Conservation (phyloP, 2,888 invertebrate genomes). For the Syritta pipiens region DNA sequence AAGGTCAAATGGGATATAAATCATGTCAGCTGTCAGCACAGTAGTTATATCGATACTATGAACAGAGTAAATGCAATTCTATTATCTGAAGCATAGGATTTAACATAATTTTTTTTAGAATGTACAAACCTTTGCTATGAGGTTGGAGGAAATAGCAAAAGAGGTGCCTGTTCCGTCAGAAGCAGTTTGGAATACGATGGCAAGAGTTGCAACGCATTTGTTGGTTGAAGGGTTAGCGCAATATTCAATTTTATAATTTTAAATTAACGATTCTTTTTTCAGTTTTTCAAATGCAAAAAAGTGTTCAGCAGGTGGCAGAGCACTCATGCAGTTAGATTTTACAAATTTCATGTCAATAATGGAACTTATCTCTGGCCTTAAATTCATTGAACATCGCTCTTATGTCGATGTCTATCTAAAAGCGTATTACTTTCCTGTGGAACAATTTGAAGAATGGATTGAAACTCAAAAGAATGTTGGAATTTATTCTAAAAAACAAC, state of each 20-base stretch:
- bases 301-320: slow-evolving; percentile 97
- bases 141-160: slow-evolving; percentile 86
- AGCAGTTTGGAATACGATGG: slow-evolving; percentile 92
- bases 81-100: not conserved
- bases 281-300: slow-evolving; percentile 91
- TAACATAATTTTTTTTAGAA: slow-evolving; percentile 72
- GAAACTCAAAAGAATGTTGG: slow-evolving; percentile 90
- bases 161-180: slow-evolving; percentile 86
- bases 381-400: slow-evolving; percentile 92
- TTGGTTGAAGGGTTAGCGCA: slow-evolving; percentile 90
- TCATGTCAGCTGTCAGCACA: slow-evolving; percentile 97
- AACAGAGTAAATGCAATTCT: slow-evolving; percentile 80
- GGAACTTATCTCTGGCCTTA: slow-evolving; percentile 90
- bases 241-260: slow-evolving; percentile 29
- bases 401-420: slow-evolving; percentile 97
- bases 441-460: slow-evolving; percentile 93
- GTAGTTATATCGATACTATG: slow-evolving; percentile 90
- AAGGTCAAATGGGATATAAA: slow-evolving; percentile 97
- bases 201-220: slow-evolving; percentile 91
- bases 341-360: slow-evolving; percentile 95
- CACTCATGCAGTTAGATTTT: slow-evolving; percentile 98
- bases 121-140: slow-evolving; percentile 86
- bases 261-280: not conserved
- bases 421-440: slow-evolving; percentile 95
- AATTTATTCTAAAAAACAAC: slow-evolving; percentile 94